Evolutionary conservation across 2,888 invertebrate genomes (phyloP), one percentile per base, ranked within the genome.

Genomic region (Allacma fusca): DNA sequence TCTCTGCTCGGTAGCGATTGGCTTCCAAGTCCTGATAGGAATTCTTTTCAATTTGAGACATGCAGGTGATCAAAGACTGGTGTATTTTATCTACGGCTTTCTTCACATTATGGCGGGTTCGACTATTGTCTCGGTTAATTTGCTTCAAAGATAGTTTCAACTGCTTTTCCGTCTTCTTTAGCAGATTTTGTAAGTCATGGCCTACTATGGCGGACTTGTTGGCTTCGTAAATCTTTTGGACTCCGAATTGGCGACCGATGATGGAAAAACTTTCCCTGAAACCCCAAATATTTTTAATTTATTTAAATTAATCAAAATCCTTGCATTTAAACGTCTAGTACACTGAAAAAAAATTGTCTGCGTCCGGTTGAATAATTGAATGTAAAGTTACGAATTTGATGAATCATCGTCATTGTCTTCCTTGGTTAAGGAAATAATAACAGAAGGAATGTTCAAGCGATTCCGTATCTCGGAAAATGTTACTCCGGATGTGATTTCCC

Each of bases 171-270:
- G 28, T 29, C 21, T 67, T 67, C 19, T 67, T 67, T 1, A 67
- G 29, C 67, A 67, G 29, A 29, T 29, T 67, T 28, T 34, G 7
- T 2, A 67, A 34, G 21, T 28, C 29, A 67, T 28, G 67, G 19
- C 67, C 67, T 9, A 67, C 7, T 26, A 67, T 67, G 16, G 29
- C 12, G 19, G 67, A 28, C 29, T 67, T 67, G 29, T 28, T 28
- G 19, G 67, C n/a, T 34, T 67, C 67, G 29, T 67, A 67, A 7
- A 19, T 67, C 29, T 28, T 67, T 16, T 67, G 28, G 13, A 29
- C 19, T 67, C 19, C 28, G 2, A 29, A 67, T 26, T 21, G 5
- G 2, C 67, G 1, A 4, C 29, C 29, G 1, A 67, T 34, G 1
- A 28, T 29, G 29, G 67, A 29, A 29, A 40, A 9, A 40, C 5